Evolutionary conservation across 2,888 invertebrate genomes (phyloP).

Genomic region (Pseudococcus jackbeardsleyi): DNA sequence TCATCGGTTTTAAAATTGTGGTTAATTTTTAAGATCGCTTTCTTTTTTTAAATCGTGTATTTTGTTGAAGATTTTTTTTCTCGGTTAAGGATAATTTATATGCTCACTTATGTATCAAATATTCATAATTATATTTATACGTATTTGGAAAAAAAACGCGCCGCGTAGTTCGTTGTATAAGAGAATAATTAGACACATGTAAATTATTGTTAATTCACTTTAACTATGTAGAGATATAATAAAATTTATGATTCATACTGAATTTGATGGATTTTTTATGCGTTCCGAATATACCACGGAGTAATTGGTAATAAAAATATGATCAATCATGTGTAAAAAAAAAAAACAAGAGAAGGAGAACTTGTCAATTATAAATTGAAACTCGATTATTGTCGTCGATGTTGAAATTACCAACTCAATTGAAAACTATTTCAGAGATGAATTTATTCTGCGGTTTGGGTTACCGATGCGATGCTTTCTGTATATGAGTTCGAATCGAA

Average conservation of each 20-base stretch:
- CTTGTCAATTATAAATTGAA: constrained; percentile 22
- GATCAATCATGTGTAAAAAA: constrained; percentile 4
- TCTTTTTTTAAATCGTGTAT: constrained; percentile 20
- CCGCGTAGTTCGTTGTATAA: constrained; percentile 33
- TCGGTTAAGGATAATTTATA: constrained; percentile 48
- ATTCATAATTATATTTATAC: constrained; percentile 52
- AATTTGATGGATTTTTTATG: not conserved
- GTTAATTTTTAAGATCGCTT: constrained; percentile 18
- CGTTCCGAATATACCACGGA: not conserved
- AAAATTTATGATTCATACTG: constrained; percentile 44
- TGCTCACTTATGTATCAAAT: constrained; percentile 55
- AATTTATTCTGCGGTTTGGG: not conserved
- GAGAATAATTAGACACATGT: constrained; percentile 50
- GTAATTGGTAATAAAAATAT: constrained; percentile 8
- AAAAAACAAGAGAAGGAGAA: constrained; percentile 12
- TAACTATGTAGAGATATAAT: constrained; percentile 41
- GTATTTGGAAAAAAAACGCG: constrained; percentile 31
- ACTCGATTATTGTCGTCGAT: not conserved
- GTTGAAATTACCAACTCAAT: not conserved
- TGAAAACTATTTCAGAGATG: not conserved
- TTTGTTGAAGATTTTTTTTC: not conserved
- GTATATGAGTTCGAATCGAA: not conserved
- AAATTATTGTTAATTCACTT: constrained; percentile 55
- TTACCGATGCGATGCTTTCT: not conserved
- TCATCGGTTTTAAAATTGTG: not conserved